These are phyloP conservation scores for Selene dorsalis DNA, from an alignment of 2,797 vertebrate species.

Conservation along the genomic window DNA sequence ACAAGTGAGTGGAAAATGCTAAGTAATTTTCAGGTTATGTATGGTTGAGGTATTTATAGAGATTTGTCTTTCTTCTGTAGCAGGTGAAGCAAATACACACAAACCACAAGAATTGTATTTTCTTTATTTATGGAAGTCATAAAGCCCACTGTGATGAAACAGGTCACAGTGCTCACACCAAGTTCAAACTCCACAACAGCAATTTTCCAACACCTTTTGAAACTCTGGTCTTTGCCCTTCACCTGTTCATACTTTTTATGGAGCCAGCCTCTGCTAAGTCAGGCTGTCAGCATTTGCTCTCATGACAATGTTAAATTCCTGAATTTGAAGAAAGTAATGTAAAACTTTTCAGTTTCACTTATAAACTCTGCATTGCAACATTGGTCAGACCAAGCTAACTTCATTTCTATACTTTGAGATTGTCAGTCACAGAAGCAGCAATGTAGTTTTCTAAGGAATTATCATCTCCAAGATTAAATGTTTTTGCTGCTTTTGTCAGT, in stretches of 20 bases:
- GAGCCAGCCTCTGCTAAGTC: too few species aligned
- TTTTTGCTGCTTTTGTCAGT: not conserved
- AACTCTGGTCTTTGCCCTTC: conserved; percentile 9
- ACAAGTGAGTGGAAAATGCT: conserved; percentile 2
- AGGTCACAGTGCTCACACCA: conserved; percentile 9
- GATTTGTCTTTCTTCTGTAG: conserved; percentile 4
- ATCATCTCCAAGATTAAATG: not conserved
- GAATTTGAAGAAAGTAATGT: not conserved
- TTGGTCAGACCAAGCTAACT: not conserved
- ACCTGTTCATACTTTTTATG: not conserved
- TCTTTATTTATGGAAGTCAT: conserved; percentile 22
- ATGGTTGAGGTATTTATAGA: conserved; percentile 6
- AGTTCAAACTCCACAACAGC: conserved; percentile 5
- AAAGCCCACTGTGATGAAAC: conserved; percentile 32
- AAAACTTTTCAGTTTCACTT: not conserved
- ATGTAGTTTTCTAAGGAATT: not conserved
- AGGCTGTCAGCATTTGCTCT: too few species aligned
- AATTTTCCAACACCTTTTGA: conserved; percentile 2
- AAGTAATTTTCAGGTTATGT: not conserved
- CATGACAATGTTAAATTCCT: not conserved
- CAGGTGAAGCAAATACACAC: conserved; percentile 3
- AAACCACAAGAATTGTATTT: conserved; percentile 18
- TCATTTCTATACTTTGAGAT: not conserved
- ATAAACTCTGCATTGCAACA: not conserved
- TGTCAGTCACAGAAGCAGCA: not conserved